Base-by-base conservation (phyloP, 2,797 vertebrate genomes). In the Protonibea diacanthus region DNA sequence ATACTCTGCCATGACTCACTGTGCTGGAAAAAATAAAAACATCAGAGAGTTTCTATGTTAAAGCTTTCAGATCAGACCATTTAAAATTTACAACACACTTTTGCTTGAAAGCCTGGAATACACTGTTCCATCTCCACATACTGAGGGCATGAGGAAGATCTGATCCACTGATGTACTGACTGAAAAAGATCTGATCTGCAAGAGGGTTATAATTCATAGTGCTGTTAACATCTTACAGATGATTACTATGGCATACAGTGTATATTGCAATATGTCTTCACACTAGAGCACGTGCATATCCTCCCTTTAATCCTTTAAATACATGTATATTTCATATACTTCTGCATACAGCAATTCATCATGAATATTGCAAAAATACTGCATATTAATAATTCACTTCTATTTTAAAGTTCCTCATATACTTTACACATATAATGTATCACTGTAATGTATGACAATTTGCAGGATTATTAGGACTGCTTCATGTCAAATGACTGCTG, bases 21-120 rank as follows among this genome's bases (percentile, higher is more conserved):
- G 12, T 10, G 23, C 56, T 18, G 66, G 25, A 4, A 25, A 18
- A 62, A 20, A 49, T 21, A 18, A n/a, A 53, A 21, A 4, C 29
- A 44, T 47, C 56, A 44, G 10, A 44, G 29, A 67, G 55, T 49
- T 56, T 72, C 25, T 47, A 18, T 27, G 55, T 70, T 29, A 45
- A 45, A 53, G 68, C 62, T 70, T 61, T 73, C 11, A 74, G n/a
- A 27, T 51, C 44, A 4, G 10, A 33, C 1, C 68, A 70, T 75
- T 51, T 47, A 65, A 65, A 47, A 72, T 60, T 40, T 57, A 52
- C 3, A 38, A 29, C 11, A 23, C 4, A 13, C 2, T 53, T 80
- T 69, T 45, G 47, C 40, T 42, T 18, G 25, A 23, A 8, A 33
- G 48, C n/a, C 40, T 59, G 11, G 14, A 47, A 25, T 13, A 15